These are phyloP conservation scores for Emydocephalus ijimae DNA, from an alignment of 2,113 vertebrate species.

Conservation along the genomic window DNA sequence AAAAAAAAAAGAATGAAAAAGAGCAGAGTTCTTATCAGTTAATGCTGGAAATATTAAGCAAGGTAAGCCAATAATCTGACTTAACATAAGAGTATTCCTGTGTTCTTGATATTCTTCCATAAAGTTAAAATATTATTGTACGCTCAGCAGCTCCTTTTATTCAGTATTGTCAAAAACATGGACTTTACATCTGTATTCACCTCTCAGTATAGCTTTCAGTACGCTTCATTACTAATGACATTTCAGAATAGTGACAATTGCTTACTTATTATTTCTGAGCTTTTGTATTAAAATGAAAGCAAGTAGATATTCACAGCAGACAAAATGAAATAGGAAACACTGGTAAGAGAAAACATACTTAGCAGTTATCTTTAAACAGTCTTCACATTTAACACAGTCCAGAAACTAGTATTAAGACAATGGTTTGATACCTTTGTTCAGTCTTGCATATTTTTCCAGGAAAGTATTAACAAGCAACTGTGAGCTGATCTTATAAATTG, in stretches of 20 bases:
- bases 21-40: not conserved
- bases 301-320: not conserved
- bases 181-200: not conserved
- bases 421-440: not conserved
- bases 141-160: not conserved
- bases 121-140: not conserved
- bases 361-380: not conserved
- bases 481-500: not conserved
- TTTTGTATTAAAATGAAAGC: not conserved
- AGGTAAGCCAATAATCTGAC: not conserved
- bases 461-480: conserved; percentile 5
- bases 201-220: not conserved
- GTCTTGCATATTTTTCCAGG: not conserved
- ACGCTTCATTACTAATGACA: not conserved
- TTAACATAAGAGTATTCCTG: not conserved
- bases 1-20: not conserved
- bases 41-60: not conserved
- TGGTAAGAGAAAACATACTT: not conserved
- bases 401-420: not conserved
- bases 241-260: not conserved
- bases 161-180: not conserved
- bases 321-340: not conserved
- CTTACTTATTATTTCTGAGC: conserved; percentile 9
- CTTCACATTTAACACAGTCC: not conserved
- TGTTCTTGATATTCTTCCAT: not conserved